Evolutionary conservation across 2,888 invertebrate species (phyloP), one percentile per base, ranked within the genome.

Genomic region (Prenolepis imparis): DNA sequence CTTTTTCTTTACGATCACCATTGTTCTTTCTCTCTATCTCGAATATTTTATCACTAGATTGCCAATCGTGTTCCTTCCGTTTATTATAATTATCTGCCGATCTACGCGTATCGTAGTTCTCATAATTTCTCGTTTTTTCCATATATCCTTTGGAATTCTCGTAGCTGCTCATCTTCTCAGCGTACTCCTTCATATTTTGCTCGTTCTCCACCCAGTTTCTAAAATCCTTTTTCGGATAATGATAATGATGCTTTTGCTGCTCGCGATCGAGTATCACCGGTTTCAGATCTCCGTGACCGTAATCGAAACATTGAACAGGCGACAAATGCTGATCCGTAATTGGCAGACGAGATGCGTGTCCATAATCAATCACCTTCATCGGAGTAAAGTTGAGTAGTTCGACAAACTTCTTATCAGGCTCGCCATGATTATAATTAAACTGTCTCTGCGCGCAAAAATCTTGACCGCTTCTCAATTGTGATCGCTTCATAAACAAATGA

Each of bases 351-450:
- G 91, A 85, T 41, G 81, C 83, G 28, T 95, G 94, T 5, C 87
- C 91, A 28, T 95, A 94, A 82, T 95, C 94, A 5, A 94, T 93
- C 3, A 94, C 90, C 73, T 94, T 94, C 0, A 89, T 85, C 3
- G 94, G 93, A 15, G 89, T 67, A 2, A 59, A 78, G 1, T 48
- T 8, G 32, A 21, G 0, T 36, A 92, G 90, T 9, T 94, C 93
- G 2, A 83, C 73, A 18, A 88, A 84, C 67, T 88, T 90, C 24
- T 87, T 87, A 2, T 92, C 89, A 41, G 36, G 18, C 44, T 91
- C 93, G 18, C 93, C 92, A 55, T 95, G 95, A 87, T 95, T 94
- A 82, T 95, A 95, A 90, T 95, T 94, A 52, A 94, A 95, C 78
- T 94, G 94, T 80, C 92, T 94, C 18, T 92, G 92, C 18, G 91